Percentiles rank a stretch among this genome's conserved stretches.
phyloP scores from a whole-genome alignment of 2,113 vertebrate genomes.

The Cyanistes caeruleus region DNA sequence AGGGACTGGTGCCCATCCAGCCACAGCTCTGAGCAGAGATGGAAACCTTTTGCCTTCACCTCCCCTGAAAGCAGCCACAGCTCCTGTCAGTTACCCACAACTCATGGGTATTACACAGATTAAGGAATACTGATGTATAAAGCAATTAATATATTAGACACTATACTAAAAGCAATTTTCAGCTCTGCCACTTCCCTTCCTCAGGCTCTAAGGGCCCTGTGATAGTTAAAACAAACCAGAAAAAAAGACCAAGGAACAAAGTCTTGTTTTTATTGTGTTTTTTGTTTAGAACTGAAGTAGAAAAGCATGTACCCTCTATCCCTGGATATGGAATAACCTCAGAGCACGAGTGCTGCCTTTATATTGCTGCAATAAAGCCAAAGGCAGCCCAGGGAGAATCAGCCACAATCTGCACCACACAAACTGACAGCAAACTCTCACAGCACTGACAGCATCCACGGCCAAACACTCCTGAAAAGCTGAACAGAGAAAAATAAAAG shows the following conservation, averaged over 20 bases:
- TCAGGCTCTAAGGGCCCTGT: background rate
- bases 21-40: background rate
- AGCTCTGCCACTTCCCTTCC: background rate
- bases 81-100: background rate
- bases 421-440: background rate
- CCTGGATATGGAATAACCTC: background rate
- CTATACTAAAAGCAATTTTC: background rate
- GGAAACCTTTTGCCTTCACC: background rate
- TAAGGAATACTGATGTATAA: background rate
- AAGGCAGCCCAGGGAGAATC: background rate
- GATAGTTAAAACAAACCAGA: background rate
- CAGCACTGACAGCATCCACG: background rate
- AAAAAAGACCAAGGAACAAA: background rate
- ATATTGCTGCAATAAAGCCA: background rate
- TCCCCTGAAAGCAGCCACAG: background rate
- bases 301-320: background rate
- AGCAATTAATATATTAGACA: background rate
- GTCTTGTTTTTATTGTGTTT: background rate
- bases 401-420: background rate
- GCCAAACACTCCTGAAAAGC: background rate
- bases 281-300: background rate
- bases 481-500: background rate
- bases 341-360: background rate
- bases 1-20: background rate
- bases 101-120: background rate